A percentile compares a stretch with the other conserved stretches of the same genome.
phyloP scores from a whole-genome alignment of 2,888 invertebrate species.

The Allophyes oxyacanthae region DNA sequence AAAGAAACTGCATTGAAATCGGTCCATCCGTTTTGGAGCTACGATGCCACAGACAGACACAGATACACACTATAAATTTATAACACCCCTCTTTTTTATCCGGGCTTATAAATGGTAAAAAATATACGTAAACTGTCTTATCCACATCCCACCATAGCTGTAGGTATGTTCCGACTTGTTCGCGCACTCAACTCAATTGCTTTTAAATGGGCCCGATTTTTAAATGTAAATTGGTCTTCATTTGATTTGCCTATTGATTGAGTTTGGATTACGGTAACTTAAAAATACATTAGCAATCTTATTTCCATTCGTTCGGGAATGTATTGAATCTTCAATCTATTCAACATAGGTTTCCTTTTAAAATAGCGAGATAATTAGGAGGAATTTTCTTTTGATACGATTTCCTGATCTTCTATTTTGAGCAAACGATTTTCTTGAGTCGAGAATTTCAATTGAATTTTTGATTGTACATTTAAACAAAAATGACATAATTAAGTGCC shows the following conservation, averaged over 20 bases:
- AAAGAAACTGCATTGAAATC: too few species aligned
- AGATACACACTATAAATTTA: too few species aligned
- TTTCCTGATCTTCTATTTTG: neutral
- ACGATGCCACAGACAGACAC: too few species aligned
- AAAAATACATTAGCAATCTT: constrained; percentile 55
- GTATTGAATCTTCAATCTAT: constrained; percentile 29
- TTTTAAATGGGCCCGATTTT: constrained; percentile 56
- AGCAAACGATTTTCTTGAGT: too few species aligned
- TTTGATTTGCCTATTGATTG: constrained; percentile 63
- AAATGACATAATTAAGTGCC: too few species aligned
- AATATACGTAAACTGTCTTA: too few species aligned
- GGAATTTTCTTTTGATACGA: constrained; percentile 11
- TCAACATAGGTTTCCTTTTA: constrained; percentile 23
- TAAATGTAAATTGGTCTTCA: constrained; percentile 62
- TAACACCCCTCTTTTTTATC: too few species aligned
- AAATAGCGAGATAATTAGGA: constrained; percentile 32
- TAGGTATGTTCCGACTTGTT: constrained; percentile 6
- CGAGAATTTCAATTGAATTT: too few species aligned
- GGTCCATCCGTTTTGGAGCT: too few species aligned
- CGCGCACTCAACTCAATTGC: constrained; percentile 59
- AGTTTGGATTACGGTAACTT: constrained; percentile 51
- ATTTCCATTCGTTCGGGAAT: constrained; percentile 37
- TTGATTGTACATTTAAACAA: too few species aligned
- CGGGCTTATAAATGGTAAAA: too few species aligned
- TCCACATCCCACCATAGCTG: constrained; percentile 1